Conservation (phyloP, 2,797 vertebrate species). For the Mionectes olivaceus region DNA sequence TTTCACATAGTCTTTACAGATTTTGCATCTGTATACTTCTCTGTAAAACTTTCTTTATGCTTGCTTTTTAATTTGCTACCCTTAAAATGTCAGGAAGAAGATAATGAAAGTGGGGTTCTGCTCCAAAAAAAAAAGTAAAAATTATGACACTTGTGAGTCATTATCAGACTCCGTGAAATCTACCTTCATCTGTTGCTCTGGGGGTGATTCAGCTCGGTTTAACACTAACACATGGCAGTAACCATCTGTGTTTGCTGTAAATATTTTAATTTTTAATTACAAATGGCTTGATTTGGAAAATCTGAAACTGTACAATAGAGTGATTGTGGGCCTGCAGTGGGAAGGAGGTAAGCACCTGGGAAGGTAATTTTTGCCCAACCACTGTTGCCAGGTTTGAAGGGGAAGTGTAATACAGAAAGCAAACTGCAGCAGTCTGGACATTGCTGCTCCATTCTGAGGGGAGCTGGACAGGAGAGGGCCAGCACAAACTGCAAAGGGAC, state of each 20-base stretch:
- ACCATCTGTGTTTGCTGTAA: slow-evolving; percentile 72
- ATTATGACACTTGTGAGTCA: slow-evolving; percentile 53
- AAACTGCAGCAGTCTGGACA: neutral
- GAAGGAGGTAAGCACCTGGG: neutral
- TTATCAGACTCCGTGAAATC: slow-evolving; percentile 42
- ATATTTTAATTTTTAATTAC: slow-evolving; percentile 69
- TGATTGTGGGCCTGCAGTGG: neutral
- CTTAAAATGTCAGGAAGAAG: slow-evolving; percentile 49
- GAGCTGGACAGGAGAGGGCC: neutral
- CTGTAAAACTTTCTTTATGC: neutral
- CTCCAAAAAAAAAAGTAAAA: neutral
- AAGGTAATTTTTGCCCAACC: neutral
- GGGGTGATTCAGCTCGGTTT: slow-evolving; percentile 62
- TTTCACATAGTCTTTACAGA: slow-evolving; percentile 11
- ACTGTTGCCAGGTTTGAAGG: neutral
- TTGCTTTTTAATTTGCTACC: neutral
- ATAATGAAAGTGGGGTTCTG: slow-evolving; percentile 38
- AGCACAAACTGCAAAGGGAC: neutral
- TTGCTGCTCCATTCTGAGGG: neutral
- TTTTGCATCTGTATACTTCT: slow-evolving; percentile 10
- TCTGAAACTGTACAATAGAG: neutral
- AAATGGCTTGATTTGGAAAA: slow-evolving; percentile 46
- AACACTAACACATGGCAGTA: slow-evolving; percentile 62
- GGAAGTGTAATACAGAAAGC: neutral
- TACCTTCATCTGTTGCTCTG: slow-evolving; percentile 60